A percentile compares a stretch with the other conserved stretches of the same genome.
Conservation (phyloP, 2,797 vertebrate species). For the Poeciliopsis gracilis region DNA sequence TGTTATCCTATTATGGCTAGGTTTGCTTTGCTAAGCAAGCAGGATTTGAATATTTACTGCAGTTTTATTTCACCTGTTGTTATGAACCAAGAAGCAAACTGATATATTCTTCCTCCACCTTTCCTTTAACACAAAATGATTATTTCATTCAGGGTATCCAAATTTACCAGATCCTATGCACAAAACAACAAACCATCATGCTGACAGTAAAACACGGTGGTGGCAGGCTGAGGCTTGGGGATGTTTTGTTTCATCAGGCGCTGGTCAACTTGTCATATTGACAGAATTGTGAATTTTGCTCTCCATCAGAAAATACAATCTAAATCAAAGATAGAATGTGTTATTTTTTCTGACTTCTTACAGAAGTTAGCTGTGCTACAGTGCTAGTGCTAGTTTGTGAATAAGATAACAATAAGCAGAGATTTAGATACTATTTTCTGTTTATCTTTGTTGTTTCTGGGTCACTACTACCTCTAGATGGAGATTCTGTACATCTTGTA, state of each 20-base stretch:
- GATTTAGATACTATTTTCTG: not conserved
- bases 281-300: not conserved
- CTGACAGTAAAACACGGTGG: not conserved
- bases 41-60: constrained; percentile 8
- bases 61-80: not conserved
- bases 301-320: not conserved
- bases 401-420: not conserved
- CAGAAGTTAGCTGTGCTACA: not conserved
- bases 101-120: not conserved
- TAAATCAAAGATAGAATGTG: not conserved
- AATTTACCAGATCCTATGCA: not conserved
- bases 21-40: not conserved
- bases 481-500: not conserved
- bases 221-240: not conserved
- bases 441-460: not conserved
- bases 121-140: not conserved
- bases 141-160: not conserved
- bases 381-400: not conserved
- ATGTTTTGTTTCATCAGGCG: not conserved
- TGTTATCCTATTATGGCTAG: not conserved
- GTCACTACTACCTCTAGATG: not conserved
- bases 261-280: not conserved
- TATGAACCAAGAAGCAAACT: not conserved
- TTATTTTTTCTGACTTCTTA: not conserved
- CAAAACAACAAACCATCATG: not conserved